phyloP scores from a whole-genome alignment of 2,797 vertebrate genomes.

The Paguma larvata region DNA sequence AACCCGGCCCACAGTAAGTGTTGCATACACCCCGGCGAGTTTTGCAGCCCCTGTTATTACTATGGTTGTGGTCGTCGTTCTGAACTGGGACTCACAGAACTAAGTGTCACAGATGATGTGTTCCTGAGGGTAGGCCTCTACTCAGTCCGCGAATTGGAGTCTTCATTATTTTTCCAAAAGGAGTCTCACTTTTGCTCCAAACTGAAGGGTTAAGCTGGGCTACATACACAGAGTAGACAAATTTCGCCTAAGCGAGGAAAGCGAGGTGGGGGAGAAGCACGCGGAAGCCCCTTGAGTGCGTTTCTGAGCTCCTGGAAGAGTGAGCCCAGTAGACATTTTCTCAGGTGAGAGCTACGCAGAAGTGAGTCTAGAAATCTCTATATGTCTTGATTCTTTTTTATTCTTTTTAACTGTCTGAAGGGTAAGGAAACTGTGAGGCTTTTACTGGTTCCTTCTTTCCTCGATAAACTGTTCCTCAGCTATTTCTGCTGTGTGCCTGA shows the following conservation, averaged over 20 bases:
- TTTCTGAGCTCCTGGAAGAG: background rate
- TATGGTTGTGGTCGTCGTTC: too few relatives aligned
- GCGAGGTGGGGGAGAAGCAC: background rate
- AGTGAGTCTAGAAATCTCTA: background rate
- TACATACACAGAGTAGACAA: rapidly evolving
- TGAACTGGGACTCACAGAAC: background rate
- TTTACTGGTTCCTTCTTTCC: background rate
- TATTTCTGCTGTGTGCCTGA: slow-evolving; percentile 53
- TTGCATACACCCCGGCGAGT: rapidly evolving
- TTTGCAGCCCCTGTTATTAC: too few relatives aligned
- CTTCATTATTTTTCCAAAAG: background rate
- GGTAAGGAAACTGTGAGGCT: background rate
- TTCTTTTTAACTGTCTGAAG: background rate
- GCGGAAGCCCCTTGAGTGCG: rapidly evolving
- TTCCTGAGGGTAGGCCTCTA: background rate
- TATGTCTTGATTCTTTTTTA: background rate
- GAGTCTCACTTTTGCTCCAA: background rate
- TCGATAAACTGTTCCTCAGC: background rate
- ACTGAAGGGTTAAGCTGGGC: background rate
- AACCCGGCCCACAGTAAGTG: rapidly evolving
- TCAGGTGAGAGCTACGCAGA: background rate
- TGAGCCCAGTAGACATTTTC: background rate
- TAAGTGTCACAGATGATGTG: background rate
- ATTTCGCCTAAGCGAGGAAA: background rate
- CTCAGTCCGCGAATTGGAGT: background rate